These are phyloP conservation scores for Denticeps clupeoides DNA, from an alignment of 2,797 vertebrate genomes.

Conservation along the genomic window DNA sequence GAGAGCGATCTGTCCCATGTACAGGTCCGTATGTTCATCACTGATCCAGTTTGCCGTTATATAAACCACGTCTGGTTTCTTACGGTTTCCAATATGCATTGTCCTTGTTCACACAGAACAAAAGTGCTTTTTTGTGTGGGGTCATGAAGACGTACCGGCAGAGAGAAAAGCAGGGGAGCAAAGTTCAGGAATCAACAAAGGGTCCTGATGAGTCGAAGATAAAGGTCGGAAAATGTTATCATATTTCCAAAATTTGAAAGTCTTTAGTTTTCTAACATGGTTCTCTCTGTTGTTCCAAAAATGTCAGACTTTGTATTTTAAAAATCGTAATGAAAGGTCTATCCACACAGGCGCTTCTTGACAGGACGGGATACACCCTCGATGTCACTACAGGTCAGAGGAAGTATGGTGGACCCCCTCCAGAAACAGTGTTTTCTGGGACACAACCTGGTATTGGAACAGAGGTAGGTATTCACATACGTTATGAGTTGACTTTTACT, in stretches of 20 bases:
- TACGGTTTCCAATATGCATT: background rate
- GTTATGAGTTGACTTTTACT: too few relatives aligned
- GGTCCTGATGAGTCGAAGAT: conserved; percentile 96
- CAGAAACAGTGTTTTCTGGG: conserved; percentile 80
- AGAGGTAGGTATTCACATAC: too few relatives aligned
- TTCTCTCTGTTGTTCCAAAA: too few relatives aligned
- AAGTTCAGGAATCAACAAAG: conserved; percentile 91
- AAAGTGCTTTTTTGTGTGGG: conserved; percentile 96
- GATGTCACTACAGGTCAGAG: conserved; percentile 96
- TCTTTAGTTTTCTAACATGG: too few relatives aligned
- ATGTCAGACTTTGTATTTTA: too few relatives aligned
- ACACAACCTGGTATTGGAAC: conserved; percentile 90
- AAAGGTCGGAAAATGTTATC: conserved; percentile 85
- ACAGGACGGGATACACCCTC: conserved; percentile 91
- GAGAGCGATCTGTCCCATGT: conserved; percentile 96
- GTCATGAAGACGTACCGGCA: conserved; percentile 99
- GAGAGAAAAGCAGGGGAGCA: conserved; percentile 96
- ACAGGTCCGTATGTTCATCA: conserved; percentile 66
- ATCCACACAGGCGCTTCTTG: conserved; percentile 82
- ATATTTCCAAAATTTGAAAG: too few relatives aligned
- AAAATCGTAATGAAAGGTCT: too few relatives aligned
- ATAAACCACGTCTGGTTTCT: background rate
- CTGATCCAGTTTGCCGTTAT: background rate
- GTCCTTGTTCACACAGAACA: conserved; percentile 60
- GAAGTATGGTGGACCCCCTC: conserved; percentile 94